Conservation (phyloP, 2,888 invertebrate genomes). For the Anorthoa munda region DNA sequence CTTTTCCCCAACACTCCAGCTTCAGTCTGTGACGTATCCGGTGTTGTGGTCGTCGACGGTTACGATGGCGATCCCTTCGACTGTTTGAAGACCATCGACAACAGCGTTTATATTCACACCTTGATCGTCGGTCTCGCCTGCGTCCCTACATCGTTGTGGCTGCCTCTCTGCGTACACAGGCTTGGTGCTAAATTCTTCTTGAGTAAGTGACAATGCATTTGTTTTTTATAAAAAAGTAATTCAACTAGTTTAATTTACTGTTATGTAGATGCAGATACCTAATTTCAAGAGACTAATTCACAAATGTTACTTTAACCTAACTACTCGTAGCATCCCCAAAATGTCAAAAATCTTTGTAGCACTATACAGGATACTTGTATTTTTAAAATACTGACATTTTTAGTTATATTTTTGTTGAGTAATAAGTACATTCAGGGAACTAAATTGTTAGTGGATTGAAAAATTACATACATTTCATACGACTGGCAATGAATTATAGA, state of each 20-base stretch:
- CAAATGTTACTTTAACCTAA: too few species aligned
- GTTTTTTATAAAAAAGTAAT: neutral
- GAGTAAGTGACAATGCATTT: conserved; percentile 89
- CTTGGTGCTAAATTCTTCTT: conserved; percentile 96
- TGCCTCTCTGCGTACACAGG: conserved; percentile 95
- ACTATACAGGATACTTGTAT: too few species aligned
- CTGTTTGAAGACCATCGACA: conserved; percentile 92
- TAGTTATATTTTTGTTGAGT: too few species aligned
- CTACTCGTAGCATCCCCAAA: too few species aligned
- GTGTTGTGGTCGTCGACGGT: conserved; percentile 90
- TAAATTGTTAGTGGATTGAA: too few species aligned
- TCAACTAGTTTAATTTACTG: neutral
- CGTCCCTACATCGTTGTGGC: conserved; percentile 95
- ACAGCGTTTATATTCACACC: conserved; percentile 94
- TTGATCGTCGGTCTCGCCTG: conserved; percentile 95
- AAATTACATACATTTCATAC: too few species aligned
- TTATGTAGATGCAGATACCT: neutral
- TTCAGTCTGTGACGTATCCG: conserved; percentile 95
- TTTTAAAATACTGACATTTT: too few species aligned
- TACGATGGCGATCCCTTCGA: conserved; percentile 88
- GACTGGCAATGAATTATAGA: too few species aligned
- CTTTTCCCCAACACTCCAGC: conserved; percentile 92
- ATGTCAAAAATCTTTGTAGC: too few species aligned
- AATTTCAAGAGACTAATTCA: too few species aligned
- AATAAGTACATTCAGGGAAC: too few species aligned